A percentile compares a stretch with the other conserved stretches of the same genome.
These are phyloP conservation scores for Potamilus streckersoni DNA, from an alignment of 1,140 invertebrate genomes.

Conservation along the genomic window DNA sequence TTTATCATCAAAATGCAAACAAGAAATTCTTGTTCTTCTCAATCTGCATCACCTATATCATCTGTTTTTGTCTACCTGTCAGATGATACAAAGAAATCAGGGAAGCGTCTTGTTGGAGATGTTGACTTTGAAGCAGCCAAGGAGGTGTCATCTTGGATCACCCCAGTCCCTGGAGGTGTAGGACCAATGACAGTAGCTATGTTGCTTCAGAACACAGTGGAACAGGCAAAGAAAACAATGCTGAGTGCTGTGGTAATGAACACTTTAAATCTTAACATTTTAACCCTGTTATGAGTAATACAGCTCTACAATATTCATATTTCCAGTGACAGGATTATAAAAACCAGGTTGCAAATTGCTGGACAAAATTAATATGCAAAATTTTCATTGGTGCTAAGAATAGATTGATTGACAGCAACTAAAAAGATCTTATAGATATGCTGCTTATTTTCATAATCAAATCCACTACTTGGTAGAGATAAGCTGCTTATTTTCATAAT, in stretches of 20 bases:
- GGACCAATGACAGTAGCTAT: slow-evolving; percentile 99
- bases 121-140: slow-evolving; percentile 87
- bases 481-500: too few relatives aligned
- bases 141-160: slow-evolving; percentile 87
- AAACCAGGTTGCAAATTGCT: too few relatives aligned
- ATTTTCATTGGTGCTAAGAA: too few relatives aligned
- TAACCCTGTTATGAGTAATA: too few relatives aligned
- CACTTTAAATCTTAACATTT: too few relatives aligned
- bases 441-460: too few relatives aligned
- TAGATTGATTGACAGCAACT: too few relatives aligned
- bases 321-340: too few relatives aligned
- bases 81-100: slow-evolving; percentile 88
- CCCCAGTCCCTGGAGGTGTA: slow-evolving; percentile 97
- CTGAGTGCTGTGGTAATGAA: slow-evolving; percentile 63
- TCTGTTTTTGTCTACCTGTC: slow-evolving; percentile 17
- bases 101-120: slow-evolving; percentile 92
- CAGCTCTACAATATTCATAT: too few relatives aligned
- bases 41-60: neutral
- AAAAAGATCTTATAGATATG: too few relatives aligned
- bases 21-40: neutral
- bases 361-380: too few relatives aligned
- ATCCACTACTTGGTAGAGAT: too few relatives aligned
- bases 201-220: slow-evolving; percentile 95
- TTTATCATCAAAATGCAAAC: neutral
- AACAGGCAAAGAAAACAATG: slow-evolving; percentile 76